phyloP scores from a whole-genome alignment of 2,113 vertebrate genomes.

The Paramormyrops kingsleyae region DNA sequence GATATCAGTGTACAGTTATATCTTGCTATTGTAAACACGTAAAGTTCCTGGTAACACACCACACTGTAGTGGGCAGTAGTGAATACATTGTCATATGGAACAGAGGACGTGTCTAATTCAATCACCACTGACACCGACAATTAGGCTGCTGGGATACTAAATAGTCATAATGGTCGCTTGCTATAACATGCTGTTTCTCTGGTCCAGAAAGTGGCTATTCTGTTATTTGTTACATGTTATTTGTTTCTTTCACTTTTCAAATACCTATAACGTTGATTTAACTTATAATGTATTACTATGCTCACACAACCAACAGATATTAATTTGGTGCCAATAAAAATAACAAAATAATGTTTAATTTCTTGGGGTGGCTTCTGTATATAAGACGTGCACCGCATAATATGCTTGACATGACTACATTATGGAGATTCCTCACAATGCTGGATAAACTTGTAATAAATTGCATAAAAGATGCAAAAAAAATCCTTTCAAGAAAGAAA shows the following conservation, averaged over 20 bases:
- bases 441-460: neutral
- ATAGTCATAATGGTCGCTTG: neutral
- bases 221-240: neutral
- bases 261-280: neutral
- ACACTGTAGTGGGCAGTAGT: neutral
- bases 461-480: neutral
- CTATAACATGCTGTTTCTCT: neutral
- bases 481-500: neutral
- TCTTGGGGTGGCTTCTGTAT: neutral
- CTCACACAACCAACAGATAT: neutral
- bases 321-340: neutral
- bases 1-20: neutral
- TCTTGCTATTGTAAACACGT: neutral
- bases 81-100: neutral
- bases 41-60: neutral
- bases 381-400: neutral
- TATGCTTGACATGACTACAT: neutral
- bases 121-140: neutral
- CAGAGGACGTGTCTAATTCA: neutral
- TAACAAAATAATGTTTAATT: neutral
- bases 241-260: neutral
- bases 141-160: neutral
- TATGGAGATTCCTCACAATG: neutral
- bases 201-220: neutral
- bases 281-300: neutral